These are phyloP conservation scores for Uropsilus gracilis DNA, from an alignment of 2,113 vertebrate species.

Conservation along the genomic window DNA sequence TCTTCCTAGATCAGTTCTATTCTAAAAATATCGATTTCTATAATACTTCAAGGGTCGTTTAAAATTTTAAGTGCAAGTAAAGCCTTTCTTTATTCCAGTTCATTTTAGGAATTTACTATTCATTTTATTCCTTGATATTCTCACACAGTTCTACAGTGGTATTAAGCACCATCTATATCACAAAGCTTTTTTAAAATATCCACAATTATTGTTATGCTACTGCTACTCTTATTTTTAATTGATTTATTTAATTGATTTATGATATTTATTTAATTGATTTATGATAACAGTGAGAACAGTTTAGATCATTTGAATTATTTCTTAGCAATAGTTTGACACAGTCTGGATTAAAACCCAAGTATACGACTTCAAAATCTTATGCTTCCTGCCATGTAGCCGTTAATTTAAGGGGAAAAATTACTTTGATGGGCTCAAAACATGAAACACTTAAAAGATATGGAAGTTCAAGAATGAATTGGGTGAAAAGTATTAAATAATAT, in stretches of 20 bases:
- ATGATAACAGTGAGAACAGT: background rate
- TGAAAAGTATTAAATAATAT: background rate
- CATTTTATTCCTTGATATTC: background rate
- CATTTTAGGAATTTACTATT: background rate
- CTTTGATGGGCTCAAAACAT: background rate
- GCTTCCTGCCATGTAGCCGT: background rate
- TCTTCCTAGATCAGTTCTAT: background rate
- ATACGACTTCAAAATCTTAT: background rate
- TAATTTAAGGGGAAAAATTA: background rate
- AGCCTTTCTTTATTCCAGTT: background rate
- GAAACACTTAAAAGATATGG: background rate
- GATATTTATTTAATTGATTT: background rate
- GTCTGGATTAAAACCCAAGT: background rate
- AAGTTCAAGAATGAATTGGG: background rate
- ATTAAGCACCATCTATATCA: background rate
- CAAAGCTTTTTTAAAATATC: background rate
- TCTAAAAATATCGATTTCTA: conserved; percentile 19
- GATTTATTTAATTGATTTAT: background rate
- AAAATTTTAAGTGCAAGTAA: background rate
- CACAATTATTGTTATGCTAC: background rate
- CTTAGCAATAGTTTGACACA: background rate
- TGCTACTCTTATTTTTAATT: background rate
- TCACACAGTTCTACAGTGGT: background rate
- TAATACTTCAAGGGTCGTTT: background rate
- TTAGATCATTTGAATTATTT: background rate